These are phyloP conservation scores for Arbacia lixula DNA, from an alignment of 53 echinoderm and acorn worm genomes.

Conservation along the genomic window DNA sequence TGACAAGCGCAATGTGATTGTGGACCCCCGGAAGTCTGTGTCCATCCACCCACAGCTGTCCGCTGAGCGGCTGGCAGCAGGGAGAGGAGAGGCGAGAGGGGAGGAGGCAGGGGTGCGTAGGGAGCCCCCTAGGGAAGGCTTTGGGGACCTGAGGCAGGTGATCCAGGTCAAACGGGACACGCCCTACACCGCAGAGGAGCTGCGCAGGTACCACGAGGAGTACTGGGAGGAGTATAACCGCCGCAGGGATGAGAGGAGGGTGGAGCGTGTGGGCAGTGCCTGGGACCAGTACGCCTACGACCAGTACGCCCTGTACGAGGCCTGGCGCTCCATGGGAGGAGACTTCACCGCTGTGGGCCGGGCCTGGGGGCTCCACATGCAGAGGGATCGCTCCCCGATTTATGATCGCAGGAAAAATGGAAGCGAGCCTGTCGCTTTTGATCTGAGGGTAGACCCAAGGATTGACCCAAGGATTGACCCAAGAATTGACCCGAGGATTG, in stretches of 20 bases:
- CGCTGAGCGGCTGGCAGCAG: neutral
- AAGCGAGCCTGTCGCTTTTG: neutral
- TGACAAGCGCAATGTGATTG: constrained; percentile 81
- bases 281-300: constrained; percentile 78
- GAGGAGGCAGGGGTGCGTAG: constrained; percentile 43
- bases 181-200: constrained; percentile 49
- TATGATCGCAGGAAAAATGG: constrained; percentile 63
- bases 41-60: constrained; percentile 59
- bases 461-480: too few species aligned
- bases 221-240: constrained; percentile 75
- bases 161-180: constrained; percentile 91
- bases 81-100: constrained; percentile 15
- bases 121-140: constrained; percentile 43
- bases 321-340: constrained; percentile 61
- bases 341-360: constrained; percentile 59
- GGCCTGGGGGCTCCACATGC: constrained; percentile 78
- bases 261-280: constrained; percentile 56
- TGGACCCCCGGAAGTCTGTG: constrained; percentile 71
- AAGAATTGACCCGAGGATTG: too few species aligned
- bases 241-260: constrained; percentile 56
- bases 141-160: constrained; percentile 83
- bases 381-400: constrained; percentile 77
- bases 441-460: too few species aligned
- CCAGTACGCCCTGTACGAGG: constrained; percentile 66
- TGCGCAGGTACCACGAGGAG: constrained; percentile 68